These are phyloP conservation scores for Phoeniculus purpureus DNA, from an alignment of 2,797 vertebrate genomes.

Conservation along the genomic window DNA sequence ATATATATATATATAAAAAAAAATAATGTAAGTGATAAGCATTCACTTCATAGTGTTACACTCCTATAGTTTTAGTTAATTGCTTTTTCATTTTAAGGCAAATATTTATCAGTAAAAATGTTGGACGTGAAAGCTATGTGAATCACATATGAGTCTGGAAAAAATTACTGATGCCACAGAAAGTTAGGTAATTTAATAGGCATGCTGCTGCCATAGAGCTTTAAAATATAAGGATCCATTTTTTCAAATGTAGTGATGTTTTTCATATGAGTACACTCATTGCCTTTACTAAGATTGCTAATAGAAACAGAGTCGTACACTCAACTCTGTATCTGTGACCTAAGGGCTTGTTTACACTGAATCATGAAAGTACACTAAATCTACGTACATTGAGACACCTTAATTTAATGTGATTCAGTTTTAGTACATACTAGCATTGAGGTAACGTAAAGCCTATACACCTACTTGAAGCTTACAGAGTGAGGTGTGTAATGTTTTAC, in stretches of 20 bases:
- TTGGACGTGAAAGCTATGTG: not conserved
- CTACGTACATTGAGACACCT: not conserved
- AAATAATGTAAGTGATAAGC: not conserved
- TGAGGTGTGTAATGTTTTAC: fast-evolving
- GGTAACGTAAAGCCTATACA: not conserved
- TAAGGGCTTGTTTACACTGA: not conserved
- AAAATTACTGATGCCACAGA: not conserved
- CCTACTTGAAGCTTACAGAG: not conserved
- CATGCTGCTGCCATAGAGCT: not conserved
- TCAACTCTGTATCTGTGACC: not conserved
- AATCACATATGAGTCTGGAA: not conserved
- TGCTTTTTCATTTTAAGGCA: not conserved
- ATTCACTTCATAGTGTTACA: not conserved
- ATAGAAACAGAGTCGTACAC: not conserved
- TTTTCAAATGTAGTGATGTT: not conserved
- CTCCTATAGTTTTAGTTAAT: not conserved
- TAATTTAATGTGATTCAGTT: not conserved
- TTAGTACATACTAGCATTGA: not conserved
- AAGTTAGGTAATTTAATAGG: not conserved
- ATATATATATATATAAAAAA: not conserved
- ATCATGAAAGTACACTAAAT: not conserved
- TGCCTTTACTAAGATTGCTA: not conserved
- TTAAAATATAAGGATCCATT: not conserved
- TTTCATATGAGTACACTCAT: not conserved
- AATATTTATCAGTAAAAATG: not conserved